Evolutionary conservation across 2,113 vertebrate genomes (phyloP), one percentile per base, ranked within the genome.

Genomic region (Ciconia stormi): DNA sequence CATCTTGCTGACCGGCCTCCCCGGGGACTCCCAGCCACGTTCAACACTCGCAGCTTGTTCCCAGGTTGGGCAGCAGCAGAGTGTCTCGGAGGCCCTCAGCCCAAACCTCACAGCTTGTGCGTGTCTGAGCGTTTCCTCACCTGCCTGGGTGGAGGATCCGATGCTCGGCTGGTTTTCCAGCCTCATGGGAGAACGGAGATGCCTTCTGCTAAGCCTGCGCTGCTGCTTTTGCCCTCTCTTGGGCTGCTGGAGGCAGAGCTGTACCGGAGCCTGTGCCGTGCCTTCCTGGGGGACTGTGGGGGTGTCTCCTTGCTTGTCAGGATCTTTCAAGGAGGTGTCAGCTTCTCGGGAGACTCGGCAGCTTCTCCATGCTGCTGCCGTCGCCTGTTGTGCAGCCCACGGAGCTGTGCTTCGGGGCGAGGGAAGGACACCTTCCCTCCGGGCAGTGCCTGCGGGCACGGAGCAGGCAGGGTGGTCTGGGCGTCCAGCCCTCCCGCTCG

Each of bases 41-140:
- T n/a, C 42, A 26, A 44, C 30, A 10, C 38, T 34, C 3, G 4
- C 61, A 13, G 49, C 49, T n/a, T 12, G 5, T 42, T 53, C 30
- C 47, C 36, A 32, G 70, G 63, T 34, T 1, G 5, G 52, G 26
- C 38, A 55, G 52, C 72, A 78, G 52, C 59, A 50, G 36, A 13
- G 5, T 8, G 8, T 42, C 70, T 65, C 5, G 0, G 44, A 19
- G 81, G 27, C 47, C n/a, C 32, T 42, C 80, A 49, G 13, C 12
- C n/a, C 27, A 42, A 10, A 29, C 29, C 36, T 56, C 34, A 5
- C 38, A 17, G 38, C 38, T 7, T 15, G 7, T 8, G 40, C 1
- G 0, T 8, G 12, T 13, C 52, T 11, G 71, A 67, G 22, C 3
- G 0, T 56, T 56, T 61, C 34, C 15, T 47, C 2, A 3, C 42